phyloP scores from a whole-genome alignment of 1,140 invertebrate species.

The Drosophila repletoides region DNA sequence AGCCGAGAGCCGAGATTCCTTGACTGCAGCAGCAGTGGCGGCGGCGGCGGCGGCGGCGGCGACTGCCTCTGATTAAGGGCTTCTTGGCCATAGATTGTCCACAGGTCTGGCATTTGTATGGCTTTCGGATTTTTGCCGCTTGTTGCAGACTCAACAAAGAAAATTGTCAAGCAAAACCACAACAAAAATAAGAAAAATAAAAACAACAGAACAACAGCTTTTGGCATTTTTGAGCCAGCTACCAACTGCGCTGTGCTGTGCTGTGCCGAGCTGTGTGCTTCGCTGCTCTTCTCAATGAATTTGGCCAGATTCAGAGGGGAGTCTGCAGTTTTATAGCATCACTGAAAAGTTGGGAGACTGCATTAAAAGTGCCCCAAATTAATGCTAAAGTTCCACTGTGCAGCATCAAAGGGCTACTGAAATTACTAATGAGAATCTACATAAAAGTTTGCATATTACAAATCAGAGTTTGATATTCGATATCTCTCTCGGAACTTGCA shows the following conservation, averaged over 20 bases:
- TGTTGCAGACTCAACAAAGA: constrained; percentile 48
- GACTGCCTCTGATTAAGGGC: constrained; percentile 74
- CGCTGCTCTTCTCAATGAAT: constrained; percentile 14
- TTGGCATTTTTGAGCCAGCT: constrained; percentile 67
- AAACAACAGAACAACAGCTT: constrained; percentile 63
- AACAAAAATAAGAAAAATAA: too few species aligned
- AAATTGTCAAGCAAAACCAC: constrained; percentile 65
- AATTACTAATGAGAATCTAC: too few species aligned
- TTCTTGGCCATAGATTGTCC: constrained; percentile 57
- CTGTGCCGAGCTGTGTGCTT: too few species aligned
- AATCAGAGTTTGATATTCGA: too few species aligned
- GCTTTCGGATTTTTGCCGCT: constrained; percentile 31
- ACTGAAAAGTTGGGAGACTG: neutral
- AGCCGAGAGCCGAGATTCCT: constrained; percentile 42
- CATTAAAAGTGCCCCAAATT: too few species aligned
- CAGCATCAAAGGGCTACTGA: too few species aligned
- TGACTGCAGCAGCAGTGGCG: too few species aligned
- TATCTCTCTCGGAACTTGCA: too few species aligned
- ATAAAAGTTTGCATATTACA: too few species aligned
- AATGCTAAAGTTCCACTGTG: too few species aligned
- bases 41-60: constrained; percentile 36
- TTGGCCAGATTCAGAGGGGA: neutral
- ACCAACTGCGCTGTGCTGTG: too few species aligned
- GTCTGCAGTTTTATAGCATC: neutral
- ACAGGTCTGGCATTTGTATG: constrained; percentile 52